Evolutionary conservation across 2,888 invertebrate genomes (phyloP).

Genomic region (Matsumyia berberina): DNA sequence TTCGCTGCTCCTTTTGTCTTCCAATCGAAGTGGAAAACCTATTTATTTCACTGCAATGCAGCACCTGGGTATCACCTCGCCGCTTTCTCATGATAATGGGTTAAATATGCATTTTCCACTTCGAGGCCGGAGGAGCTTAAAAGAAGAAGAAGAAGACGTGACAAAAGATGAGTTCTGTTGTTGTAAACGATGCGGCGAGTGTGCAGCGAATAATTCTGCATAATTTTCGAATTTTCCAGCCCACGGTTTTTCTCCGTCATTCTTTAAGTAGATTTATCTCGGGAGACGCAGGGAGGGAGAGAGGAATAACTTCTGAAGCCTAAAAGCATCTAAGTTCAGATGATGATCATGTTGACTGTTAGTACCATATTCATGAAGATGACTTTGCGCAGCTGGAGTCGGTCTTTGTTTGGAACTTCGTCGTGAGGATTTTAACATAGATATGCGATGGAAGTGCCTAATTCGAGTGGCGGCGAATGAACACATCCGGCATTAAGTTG

Average conservation of each 20-base stretch:
- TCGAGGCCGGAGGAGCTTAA: slow-evolving; percentile 43
- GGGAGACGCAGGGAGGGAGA: background rate
- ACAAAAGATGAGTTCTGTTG: slow-evolving; percentile 70
- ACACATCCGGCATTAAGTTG: slow-evolving; percentile 46
- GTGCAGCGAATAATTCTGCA: slow-evolving; percentile 76
- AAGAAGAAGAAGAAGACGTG: slow-evolving; percentile 67
- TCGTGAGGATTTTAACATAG: slow-evolving; percentile 75
- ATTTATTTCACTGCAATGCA: slow-evolving; percentile 33
- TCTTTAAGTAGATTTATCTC: slow-evolving; percentile 36
- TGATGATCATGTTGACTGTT: slow-evolving; percentile 54
- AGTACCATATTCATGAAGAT: slow-evolving; percentile 56
- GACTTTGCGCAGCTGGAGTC: slow-evolving; percentile 67
- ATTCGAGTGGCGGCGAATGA: slow-evolving; percentile 53
- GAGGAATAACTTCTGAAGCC: slow-evolving; percentile 1
- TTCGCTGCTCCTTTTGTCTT: slow-evolving; percentile 59
- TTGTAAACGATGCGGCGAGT: slow-evolving; percentile 30
- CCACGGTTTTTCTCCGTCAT: slow-evolving; percentile 29
- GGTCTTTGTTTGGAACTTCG: slow-evolving; percentile 46
- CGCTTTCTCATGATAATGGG: slow-evolving; percentile 63
- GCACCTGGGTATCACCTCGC: slow-evolving; percentile 54
- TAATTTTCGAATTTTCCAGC: slow-evolving; percentile 67
- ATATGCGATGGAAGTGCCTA: slow-evolving; percentile 69
- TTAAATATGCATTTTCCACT: slow-evolving; percentile 68
- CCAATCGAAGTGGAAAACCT: slow-evolving; percentile 39
- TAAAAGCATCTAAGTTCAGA: slow-evolving; percentile 25